Evolutionary conservation across 2,113 vertebrate genomes (phyloP).

Genomic region (Jaculus jaculus): DNA sequence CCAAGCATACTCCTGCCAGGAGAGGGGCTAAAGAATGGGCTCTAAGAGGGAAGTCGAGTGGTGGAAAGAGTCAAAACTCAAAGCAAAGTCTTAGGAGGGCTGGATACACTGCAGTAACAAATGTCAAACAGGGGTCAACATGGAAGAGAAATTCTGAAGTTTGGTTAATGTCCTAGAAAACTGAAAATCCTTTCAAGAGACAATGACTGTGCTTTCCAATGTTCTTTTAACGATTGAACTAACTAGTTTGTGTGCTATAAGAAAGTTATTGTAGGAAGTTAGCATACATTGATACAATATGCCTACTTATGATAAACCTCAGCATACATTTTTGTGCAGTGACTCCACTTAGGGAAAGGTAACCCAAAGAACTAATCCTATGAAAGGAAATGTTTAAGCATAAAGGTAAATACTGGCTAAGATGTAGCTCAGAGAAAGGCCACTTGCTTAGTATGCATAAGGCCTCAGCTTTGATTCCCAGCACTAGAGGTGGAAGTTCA

Average conservation of each 20-base stretch:
- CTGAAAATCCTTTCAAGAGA: not conserved
- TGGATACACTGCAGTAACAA: not conserved
- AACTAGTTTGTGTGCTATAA: not conserved
- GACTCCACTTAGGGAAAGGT: not conserved
- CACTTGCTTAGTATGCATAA: not conserved
- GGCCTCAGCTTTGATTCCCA: not conserved
- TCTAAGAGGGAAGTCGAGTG: not conserved
- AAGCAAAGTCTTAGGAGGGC: too few relatives aligned
- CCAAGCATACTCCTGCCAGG: not conserved
- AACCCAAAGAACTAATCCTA: slow-evolving; percentile 18
- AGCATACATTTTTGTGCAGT: not conserved
- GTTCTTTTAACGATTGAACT: not conserved
- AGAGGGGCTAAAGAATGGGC: not conserved
- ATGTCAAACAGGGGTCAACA: not conserved
- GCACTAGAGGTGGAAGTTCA: not conserved
- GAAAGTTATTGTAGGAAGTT: slow-evolving; percentile 4
- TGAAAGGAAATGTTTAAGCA: not conserved
- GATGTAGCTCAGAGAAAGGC: not conserved
- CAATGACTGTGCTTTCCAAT: not conserved
- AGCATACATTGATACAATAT: slow-evolving; percentile 1
- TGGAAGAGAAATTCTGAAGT: not conserved
- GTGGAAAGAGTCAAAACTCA: not conserved
- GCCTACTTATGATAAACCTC: not conserved
- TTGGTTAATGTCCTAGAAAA: not conserved
- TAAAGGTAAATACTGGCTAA: not conserved